These are phyloP conservation scores for Euglossa dilemma DNA, from an alignment of 1,140 invertebrate genomes.

Conservation along the genomic window DNA sequence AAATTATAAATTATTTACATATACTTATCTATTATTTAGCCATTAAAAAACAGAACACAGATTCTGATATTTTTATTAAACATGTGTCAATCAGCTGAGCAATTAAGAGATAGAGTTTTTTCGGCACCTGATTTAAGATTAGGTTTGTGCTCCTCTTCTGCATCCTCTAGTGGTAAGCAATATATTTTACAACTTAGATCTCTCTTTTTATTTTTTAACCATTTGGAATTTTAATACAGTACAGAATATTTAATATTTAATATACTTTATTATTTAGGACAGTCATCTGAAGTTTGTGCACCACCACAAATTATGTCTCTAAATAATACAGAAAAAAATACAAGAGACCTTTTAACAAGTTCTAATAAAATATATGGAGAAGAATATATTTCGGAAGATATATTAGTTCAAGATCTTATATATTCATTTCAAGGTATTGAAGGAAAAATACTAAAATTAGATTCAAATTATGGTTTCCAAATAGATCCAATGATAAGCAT, in stretches of 20 bases:
- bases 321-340: slow-evolving; percentile 64
- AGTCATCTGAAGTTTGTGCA: slow-evolving; percentile 68
- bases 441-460: slow-evolving; percentile 88
- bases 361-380: slow-evolving; percentile 74
- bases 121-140: slow-evolving; percentile 74
- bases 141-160: slow-evolving; percentile 68
- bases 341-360: slow-evolving; percentile 46
- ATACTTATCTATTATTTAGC: slow-evolving; percentile 60
- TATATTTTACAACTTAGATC: not conserved
- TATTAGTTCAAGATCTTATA: slow-evolving; percentile 89
- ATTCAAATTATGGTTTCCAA: slow-evolving; percentile 86
- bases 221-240: not conserved
- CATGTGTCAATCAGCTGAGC: slow-evolving; percentile 71
- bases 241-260: not conserved
- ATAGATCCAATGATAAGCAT: slow-evolving; percentile 84
- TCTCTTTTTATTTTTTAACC: not conserved
- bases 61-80: slow-evolving; percentile 75
- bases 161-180: slow-evolving; percentile 76
- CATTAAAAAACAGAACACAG: slow-evolving; percentile 74
- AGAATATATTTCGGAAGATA: slow-evolving; percentile 79
- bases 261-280: slow-evolving; percentile 63
- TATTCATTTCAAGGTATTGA: slow-evolving; percentile 92
- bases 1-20: not conserved
- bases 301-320: slow-evolving; percentile 72
- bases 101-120: slow-evolving; percentile 71